Percentiles rank a stretch among this genome's conserved stretches.
Evolutionary conservation across 2,888 invertebrate species (phyloP).

Genomic region (Hypomecis atomaria): DNA sequence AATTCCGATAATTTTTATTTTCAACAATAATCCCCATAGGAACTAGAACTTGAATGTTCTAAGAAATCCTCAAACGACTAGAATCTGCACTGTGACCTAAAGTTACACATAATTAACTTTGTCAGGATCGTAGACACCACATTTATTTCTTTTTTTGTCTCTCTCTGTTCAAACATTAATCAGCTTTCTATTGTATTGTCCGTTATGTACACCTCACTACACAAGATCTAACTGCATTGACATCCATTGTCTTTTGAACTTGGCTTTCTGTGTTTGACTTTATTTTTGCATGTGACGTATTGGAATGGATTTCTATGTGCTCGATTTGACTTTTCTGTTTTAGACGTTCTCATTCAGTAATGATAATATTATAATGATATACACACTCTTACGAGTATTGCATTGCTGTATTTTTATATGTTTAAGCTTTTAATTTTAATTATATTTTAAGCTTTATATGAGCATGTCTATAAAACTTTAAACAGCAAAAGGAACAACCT

Average conservation of each 20-base stretch:
- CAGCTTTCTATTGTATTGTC: constrained; percentile 34
- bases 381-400: too few species aligned
- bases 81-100: neutral
- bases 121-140: neutral
- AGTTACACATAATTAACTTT: neutral
- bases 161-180: constrained; percentile 24
- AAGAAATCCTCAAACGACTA: too few species aligned
- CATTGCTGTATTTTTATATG: too few species aligned
- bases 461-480: too few species aligned
- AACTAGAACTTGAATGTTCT: too few species aligned
- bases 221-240: constrained; percentile 48
- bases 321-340: neutral
- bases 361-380: too few species aligned
- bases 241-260: constrained; percentile 77
- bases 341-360: neutral
- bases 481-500: too few species aligned
- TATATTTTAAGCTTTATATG: too few species aligned
- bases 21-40: too few species aligned
- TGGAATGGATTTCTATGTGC: constrained; percentile 6
- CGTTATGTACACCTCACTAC: constrained; percentile 30
- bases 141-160: constrained; percentile 16
- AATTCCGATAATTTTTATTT: too few species aligned
- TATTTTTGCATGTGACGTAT: constrained; percentile 16
- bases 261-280: constrained; percentile 49
- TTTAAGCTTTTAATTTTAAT: too few species aligned